Percentiles rank a stretch among this genome's conserved stretches.
These are phyloP conservation scores for Leguminivora glycinivorella DNA, from an alignment of 1,140 invertebrate genomes.

Conservation along the genomic window DNA sequence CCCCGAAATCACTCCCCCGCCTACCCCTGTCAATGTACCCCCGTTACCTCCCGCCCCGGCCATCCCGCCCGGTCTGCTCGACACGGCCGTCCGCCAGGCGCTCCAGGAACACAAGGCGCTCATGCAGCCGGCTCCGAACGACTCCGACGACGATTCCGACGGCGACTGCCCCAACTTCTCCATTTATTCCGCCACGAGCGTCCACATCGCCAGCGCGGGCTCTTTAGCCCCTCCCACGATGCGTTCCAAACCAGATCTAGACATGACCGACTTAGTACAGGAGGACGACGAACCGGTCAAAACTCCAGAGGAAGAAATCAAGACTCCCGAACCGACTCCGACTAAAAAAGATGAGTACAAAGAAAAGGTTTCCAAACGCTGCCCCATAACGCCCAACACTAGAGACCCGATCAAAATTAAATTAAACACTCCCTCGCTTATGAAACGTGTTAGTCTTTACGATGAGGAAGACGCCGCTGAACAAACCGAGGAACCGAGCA, in stretches of 20 bases:
- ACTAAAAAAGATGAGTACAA: slow-evolving; percentile 56
- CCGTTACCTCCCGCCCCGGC: not conserved
- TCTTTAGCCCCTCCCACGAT: slow-evolving; percentile 38
- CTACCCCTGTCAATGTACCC: slow-evolving; percentile 28
- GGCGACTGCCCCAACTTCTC: slow-evolving; percentile 91
- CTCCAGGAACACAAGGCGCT: slow-evolving; percentile 62
- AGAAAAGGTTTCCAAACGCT: slow-evolving; percentile 66
- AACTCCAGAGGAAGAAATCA: slow-evolving; percentile 24
- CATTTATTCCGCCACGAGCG: slow-evolving; percentile 89
- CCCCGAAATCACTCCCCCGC: slow-evolving; percentile 22
- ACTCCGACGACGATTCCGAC: slow-evolving; percentile 80
- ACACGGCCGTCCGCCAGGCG: slow-evolving; percentile 66
- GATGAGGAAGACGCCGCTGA: slow-evolving; percentile 62
- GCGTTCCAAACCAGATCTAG: slow-evolving; percentile 37
- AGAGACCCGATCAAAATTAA: slow-evolving; percentile 75
- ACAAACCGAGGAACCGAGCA: slow-evolving; percentile 30
- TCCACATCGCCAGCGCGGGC: slow-evolving; percentile 83
- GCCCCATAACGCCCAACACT: slow-evolving; percentile 66
- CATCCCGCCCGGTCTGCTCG: slow-evolving; percentile 42
- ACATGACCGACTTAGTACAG: slow-evolving; percentile 69
- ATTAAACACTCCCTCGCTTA: slow-evolving; percentile 63
- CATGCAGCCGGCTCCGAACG: slow-evolving; percentile 42
- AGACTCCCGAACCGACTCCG: not conserved
- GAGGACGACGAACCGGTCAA: slow-evolving; percentile 59
- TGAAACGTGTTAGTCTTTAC: slow-evolving; percentile 64